Evolutionary conservation across 1,140 invertebrate species (phyloP).

Genomic region (Caenorhabditis remanei): DNA sequence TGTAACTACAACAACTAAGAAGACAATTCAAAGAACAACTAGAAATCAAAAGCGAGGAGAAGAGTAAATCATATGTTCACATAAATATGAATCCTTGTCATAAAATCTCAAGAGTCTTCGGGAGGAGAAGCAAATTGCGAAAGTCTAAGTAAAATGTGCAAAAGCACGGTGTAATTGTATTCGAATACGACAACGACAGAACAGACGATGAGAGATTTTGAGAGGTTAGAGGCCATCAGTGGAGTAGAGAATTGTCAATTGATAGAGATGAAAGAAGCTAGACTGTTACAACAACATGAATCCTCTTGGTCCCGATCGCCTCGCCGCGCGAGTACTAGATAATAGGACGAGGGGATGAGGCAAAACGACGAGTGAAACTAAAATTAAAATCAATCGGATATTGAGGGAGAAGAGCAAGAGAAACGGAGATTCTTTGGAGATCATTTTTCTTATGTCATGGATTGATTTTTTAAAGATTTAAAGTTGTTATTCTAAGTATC

Average conservation of each 20-base stretch:
- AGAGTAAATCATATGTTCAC: constrained; percentile 7
- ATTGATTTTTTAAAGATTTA: too few species aligned
- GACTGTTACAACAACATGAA: constrained; percentile 26
- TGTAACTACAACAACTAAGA: background rate
- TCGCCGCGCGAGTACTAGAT: constrained; percentile 7
- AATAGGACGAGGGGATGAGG: constrained; percentile 28
- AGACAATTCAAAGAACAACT: background rate
- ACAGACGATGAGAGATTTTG: background rate
- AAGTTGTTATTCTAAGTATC: too few species aligned
- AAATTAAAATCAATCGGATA: constrained; percentile 31
- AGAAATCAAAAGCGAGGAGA: background rate
- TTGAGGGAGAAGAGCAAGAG: constrained; percentile 19
- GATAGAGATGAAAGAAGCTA: constrained; percentile 35
- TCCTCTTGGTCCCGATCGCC: constrained; percentile 25
- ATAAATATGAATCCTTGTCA: constrained; percentile 28
- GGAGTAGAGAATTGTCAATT: constrained; percentile 39
- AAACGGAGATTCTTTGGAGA: constrained; percentile 5
- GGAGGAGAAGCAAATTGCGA: constrained; percentile 21
- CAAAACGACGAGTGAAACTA: constrained; percentile 7
- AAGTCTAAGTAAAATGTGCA: constrained; percentile 44
- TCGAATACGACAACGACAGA: constrained; percentile 29
- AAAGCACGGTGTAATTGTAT: constrained; percentile 55
- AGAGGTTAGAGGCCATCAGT: constrained; percentile 50
- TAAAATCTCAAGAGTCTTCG: constrained; percentile 4
- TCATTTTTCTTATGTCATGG: background rate